Base-by-base conservation (phyloP, 2,113 vertebrate species). In the Ciconia boyciana region DNA sequence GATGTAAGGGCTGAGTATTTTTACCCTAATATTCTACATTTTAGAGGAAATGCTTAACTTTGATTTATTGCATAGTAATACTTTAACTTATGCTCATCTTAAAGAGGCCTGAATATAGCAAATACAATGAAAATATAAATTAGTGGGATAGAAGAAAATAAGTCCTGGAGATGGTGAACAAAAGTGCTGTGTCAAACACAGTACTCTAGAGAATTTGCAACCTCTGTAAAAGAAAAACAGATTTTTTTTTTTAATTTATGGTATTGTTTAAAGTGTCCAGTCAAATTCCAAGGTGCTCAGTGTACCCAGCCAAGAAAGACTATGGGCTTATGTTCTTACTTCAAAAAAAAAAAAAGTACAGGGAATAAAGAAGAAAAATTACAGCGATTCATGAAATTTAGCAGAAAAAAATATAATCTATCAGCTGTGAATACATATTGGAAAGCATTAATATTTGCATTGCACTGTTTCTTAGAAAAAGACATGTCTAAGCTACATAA, bases 401-500 rank as follows among this genome's bases (percentile, higher is more conserved):
- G 19, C 9, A 70, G 17, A 20, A 72, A 88, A 88, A 68, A 32
- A 14, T 39, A 21, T 11, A 7, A 36, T 25, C 44, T 29, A 29
- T 91, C 17, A 58, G 3, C 31, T 46, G 41, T 71, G 34, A 90
- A 76, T 71, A 61, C 21, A 22, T 75, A 80, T 52, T 88, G 34
- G 46, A 52, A 93, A 64, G 13, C 22, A 93, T 65, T 84, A 69
- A 87, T 16, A 91, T 86, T 88, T 82, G 7, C 46, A 77, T 60
- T 82, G 25, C 26, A 77, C 18, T 81, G 26, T 86, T 74, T 86
- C 62, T 82, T 74, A 49, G 77, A 95, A 93, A 81, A 96, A 83
- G 44, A 85, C 43, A 81, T 66, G 72, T 77, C 85, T 96, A 94
- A 95, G 41, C 72, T 36, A 89, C 75, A 92, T 92, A 17, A 93